phyloP scores from a whole-genome alignment of 2,888 invertebrate genomes.

The Clivina fossor region DNA sequence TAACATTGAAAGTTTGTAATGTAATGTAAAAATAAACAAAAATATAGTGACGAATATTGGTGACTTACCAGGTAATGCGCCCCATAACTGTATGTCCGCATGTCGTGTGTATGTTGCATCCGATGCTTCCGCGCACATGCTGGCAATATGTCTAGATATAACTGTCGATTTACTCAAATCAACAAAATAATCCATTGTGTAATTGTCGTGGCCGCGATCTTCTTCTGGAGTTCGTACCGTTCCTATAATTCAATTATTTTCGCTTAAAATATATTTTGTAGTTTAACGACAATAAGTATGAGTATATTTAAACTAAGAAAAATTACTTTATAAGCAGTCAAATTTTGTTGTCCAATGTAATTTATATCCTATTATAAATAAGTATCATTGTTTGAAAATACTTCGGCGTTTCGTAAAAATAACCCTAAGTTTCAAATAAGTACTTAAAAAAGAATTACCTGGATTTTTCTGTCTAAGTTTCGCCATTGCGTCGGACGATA shows the following conservation, averaged over 20 bases:
- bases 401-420: neutral
- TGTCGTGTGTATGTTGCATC: conserved; percentile 77
- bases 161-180: conserved; percentile 67
- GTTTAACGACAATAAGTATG: no score
- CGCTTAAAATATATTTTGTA: no score
- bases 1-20: neutral
- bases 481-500: conserved; percentile 95
- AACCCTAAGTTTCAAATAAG: neutral
- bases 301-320: no score
- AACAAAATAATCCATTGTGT: conserved; percentile 81
- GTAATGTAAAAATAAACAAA: neutral
- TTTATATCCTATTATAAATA: no score
- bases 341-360: no score
- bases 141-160: conserved; percentile 73
- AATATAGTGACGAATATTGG: neutral
- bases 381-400: no score
- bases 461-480: conserved; percentile 80
- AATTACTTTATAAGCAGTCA: no score
- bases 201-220: conserved; percentile 80
- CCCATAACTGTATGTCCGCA: conserved; percentile 78
- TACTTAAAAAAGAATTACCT: no score
- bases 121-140: conserved; percentile 76
- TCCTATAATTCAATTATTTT: no score
- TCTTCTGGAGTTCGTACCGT: conserved; percentile 89
- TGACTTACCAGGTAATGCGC: conserved; percentile 69